Evolutionary conservation across 1,140 invertebrate species (phyloP), one percentile per base, ranked within the genome.

Genomic region (Pseudoatta argentina): DNA sequence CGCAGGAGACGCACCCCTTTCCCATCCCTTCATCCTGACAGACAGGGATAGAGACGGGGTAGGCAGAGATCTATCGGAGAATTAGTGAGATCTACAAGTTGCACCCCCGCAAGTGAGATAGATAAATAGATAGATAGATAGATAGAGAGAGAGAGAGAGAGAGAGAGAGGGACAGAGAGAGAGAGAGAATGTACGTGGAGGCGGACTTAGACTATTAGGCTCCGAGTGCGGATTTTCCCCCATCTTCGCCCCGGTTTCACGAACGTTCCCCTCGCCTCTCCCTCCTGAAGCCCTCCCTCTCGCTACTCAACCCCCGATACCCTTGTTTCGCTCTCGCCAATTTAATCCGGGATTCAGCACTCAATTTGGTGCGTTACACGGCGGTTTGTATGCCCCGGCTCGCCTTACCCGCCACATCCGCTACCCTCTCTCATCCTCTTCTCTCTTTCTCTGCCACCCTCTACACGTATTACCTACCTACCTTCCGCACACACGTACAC

Each of bases 331-430:
- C 86, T 87, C 81, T 88, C 89, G 85, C 87, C 90, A 89, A 91
- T 91, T 91, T 95, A 95, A 95, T 95, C 94, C 94, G 85, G 91
- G 94, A 95, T 95, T 95, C 94, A 94, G 94, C 94, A 94, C 95
- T 95, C 94, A 95, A 95, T 95, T 95, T 95, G 92, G 93, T 92
- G 92, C 93, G 93, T 95, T 95, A 95, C 93, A 93, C 94, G 92
- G 94, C 92, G 94, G 93, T 95, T 94, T 93, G 90, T 91, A 91
- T 89, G 90, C 89, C 87, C 87, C 86, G 79, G 85, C 90, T 88
- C 85, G 89, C 87, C 87, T 91, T 91, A 91, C 86, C 86, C 86
- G 73, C 89, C 86, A 88, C 79, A 82, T 82, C 67, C 79, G 67
- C 79, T 73, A 73, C 64, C 30, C 51, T 48, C 21, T 63, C 71